Base-by-base conservation (phyloP, 2,797 vertebrate species). In the Chelmon rostratus region DNA sequence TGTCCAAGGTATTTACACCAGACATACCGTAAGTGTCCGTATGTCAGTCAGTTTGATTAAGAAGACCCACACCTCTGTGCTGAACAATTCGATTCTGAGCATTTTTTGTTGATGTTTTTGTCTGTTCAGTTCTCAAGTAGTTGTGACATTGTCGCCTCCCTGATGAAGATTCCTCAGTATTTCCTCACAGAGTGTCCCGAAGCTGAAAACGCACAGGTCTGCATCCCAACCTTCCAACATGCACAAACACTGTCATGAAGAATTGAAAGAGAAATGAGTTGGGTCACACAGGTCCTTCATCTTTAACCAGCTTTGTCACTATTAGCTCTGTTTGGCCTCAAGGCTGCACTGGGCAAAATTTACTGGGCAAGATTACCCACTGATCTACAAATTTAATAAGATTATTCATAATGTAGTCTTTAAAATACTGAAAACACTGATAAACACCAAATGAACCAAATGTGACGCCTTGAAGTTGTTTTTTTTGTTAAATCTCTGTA, bases 131-230 rank as follows among this genome's bases (percentile, higher is more conserved):
- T 96, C 94, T 96, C 96, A 67, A 75, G 89, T 68, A 93, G 95
- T 84, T 79, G 85, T 74, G 95, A 96, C 69, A 91, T 95, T 69
- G 91, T 96, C 71, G 91, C 94, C 71, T 96, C 93, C 59, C 94
- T 99, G 81, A 93, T 98, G 85, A 97, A 94, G 93, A 97, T 98
- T 82, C 96, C 96, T 79, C 97, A 96, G 86, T 96, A 95, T 91
- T 98, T 96, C 66, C 88, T 96, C 88, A 87, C 94, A 15, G 95
- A 96, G 58, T 77, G 93, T 85, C 95, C 90, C 44, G 85, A 79
- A 23, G 85, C 78, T 0, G 92, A 88, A 82, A 87, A 76, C 89
- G 80, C 94, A 61, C 91, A 96, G 96, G 97, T 98, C 73, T 92
- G 90, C 49, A 21, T 53, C 7, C 5, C 38, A 16, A 8, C 11